Evolutionary conservation across 2,888 invertebrate species (phyloP), one percentile per base, ranked within the genome.

Genomic region (Hyppa rectilinea): DNA sequence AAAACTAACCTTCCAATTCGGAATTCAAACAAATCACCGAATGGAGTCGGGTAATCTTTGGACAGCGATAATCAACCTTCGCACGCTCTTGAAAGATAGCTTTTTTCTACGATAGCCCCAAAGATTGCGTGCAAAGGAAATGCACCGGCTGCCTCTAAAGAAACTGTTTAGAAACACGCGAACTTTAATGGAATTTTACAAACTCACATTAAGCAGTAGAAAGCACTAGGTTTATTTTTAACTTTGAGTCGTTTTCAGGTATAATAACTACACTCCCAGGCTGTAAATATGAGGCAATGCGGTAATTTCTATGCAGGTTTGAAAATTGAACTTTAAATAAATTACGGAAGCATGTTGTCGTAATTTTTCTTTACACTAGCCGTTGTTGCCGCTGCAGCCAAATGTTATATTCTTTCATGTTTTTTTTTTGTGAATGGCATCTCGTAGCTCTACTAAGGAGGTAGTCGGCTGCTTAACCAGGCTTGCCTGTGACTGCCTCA

Each of bases 111-210:
- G 55, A 68, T 40, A 74, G 49, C 64, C 67, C 62, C 65, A 38
- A 77, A 73, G 53, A 17, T 85, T 45, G 85, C 89, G 89, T 89
- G 88, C 61, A 61, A 20, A 75, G 87, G 81, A 85, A 90, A 85
- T 89, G 89, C 87, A 87, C 66, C 73, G 82, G 52, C 63, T 82
- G 72, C 56, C 81, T 74, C 73, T 29, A 53, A 59, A 86, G 64
- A 71, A 87, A 89, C 76, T 85, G 75, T 71, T 60, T 43, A 59
- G n/a, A 23, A 78, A 76, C 90, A 90, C 89, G 90, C 89, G 65
- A 90, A 52, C 72, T 47, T 60, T 84, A 88, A 87, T 89, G 87
- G 88, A 80, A 83, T 85, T 85, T 86, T 75, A 78, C 73, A 83
- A 89, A 85, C 79, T 83, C 63, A 78, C 84, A 82, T 83, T 79